A percentile compares a stretch with the other conserved stretches of the same genome.
phyloP scores from a whole-genome alignment of 2,113 vertebrate genomes.

The Excalfactoria chinensis region DNA sequence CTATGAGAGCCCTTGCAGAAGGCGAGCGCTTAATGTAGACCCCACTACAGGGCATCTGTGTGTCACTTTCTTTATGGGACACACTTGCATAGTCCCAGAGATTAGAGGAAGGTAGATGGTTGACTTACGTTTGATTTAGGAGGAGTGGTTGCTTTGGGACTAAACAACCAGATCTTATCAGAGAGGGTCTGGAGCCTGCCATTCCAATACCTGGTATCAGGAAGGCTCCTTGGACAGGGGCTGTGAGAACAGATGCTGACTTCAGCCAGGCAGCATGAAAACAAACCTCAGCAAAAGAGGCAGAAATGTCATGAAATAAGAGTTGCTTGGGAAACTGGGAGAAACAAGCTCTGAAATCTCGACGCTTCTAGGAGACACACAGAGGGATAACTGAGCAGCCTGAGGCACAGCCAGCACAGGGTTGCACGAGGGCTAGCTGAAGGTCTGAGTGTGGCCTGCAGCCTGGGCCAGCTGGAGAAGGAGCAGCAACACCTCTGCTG shows the following conservation, averaged over 20 bases:
- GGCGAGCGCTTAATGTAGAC: accelerated
- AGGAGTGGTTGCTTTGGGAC: neutral
- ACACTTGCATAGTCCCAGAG: neutral
- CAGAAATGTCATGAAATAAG: neutral
- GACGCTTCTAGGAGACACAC: neutral
- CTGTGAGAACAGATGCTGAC: constrained; percentile 39
- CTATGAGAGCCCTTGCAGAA: neutral
- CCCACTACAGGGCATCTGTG: neutral
- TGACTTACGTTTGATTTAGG: neutral
- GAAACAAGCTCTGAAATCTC: constrained; percentile 46
- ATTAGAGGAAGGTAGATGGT: neutral
- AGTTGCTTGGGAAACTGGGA: constrained; percentile 29
- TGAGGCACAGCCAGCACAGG: constrained; percentile 35
- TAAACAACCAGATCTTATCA: neutral
- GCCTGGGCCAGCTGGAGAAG: constrained; percentile 30
- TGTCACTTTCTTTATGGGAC: neutral
- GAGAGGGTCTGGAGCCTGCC: neutral
- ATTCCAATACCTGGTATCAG: neutral
- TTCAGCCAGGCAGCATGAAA: constrained; percentile 6
- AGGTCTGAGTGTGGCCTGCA: constrained; percentile 28
- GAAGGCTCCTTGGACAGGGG: neutral
- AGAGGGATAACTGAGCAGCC: constrained; percentile 10
- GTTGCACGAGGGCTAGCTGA: constrained; percentile 55
- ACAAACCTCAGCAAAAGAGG: constrained; percentile 39
- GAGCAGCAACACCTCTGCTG: constrained; percentile 60